A percentile compares a stretch with the other conserved stretches of the same genome.
Conservation (phyloP, 2,888 invertebrate species). For the Drosophila emarginata region DNA sequence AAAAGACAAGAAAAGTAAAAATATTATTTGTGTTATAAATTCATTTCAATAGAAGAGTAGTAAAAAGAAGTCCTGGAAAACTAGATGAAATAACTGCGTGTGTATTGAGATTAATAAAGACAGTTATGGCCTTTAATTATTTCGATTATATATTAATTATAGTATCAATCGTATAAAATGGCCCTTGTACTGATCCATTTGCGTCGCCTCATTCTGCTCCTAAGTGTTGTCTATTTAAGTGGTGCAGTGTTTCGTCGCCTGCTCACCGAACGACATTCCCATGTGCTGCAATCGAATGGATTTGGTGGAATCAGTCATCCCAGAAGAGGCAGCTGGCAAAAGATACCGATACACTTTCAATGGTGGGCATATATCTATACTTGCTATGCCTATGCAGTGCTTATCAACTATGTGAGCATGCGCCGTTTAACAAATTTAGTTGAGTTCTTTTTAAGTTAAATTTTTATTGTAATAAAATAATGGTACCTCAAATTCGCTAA, state of each 20-base stretch:
- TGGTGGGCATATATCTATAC: slow-evolving; percentile 82
- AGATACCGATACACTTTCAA: slow-evolving; percentile 79
- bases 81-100: background rate
- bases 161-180: slow-evolving; percentile 60
- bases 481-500: no score
- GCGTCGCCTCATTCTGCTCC: slow-evolving; percentile 80
- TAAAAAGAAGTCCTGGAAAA: no score
- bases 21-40: slow-evolving; percentile 18
- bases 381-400: slow-evolving; percentile 76
- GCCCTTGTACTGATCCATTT: slow-evolving; percentile 80
- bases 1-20: slow-evolving; percentile 39
- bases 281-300: slow-evolving; percentile 70
- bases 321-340: slow-evolving; percentile 39
- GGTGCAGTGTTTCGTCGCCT: slow-evolving; percentile 79
- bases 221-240: slow-evolving; percentile 80
- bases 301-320: slow-evolving; percentile 43
- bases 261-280: slow-evolving; percentile 72
- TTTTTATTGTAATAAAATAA: background rate
- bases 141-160: background rate
- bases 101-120: slow-evolving; percentile 11
- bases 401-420: slow-evolving; percentile 78
- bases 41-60: background rate
- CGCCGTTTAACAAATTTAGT: slow-evolving; percentile 73
- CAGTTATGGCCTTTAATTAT: background rate
- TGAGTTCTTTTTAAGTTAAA: slow-evolving; percentile 72